Conservation (phyloP, 1,140 invertebrate genomes). For the silkworm (Bombyx mori) region ASM3026992v2 NC_085130.1:4059501-4060000, state of each 20-base stretch:
- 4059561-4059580: no score
- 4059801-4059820: slow-evolving; percentile 40
- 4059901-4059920: background rate
- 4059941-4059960: background rate
- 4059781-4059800: slow-evolving; percentile 18
- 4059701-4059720: slow-evolving; percentile 1
- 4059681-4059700: no score
- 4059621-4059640: no score
- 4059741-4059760: slow-evolving; percentile 82
- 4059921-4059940: no score
- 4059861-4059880: slow-evolving; percentile 16
- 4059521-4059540: no score
- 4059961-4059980: no score
- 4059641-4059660: no score
- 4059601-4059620: no score
- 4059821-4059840: slow-evolving; percentile 37
- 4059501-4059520: no score
- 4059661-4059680: no score
- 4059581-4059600: no score
- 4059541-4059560: no score
- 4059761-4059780: slow-evolving; percentile 74
- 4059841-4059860: slow-evolving; percentile 5
- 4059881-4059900: slow-evolving; percentile 41
- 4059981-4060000: background rate
- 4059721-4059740: slow-evolving; percentile 50